These are phyloP conservation scores for Tachyglossus aculeatus DNA, from an alignment of 2,797 vertebrate species.

Conservation along the genomic window DNA sequence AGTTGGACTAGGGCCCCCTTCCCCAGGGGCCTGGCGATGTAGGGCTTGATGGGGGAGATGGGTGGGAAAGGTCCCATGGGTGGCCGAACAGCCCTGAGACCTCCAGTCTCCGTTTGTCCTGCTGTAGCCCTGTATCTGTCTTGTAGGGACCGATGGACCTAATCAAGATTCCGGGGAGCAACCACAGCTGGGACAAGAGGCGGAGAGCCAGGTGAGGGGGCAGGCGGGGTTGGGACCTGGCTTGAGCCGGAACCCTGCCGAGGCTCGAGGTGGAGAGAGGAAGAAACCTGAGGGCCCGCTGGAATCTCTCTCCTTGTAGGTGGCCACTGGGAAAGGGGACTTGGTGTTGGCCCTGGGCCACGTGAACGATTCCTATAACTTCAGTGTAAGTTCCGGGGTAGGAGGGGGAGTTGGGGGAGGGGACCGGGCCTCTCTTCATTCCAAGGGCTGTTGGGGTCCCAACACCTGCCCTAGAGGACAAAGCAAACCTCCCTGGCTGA, in stretches of 20 bases:
- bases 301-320: slow-evolving; percentile 45
- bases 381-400: slow-evolving; percentile 72
- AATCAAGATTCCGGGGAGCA: background rate
- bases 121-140: background rate
- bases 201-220: background rate
- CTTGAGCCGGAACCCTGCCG: background rate
- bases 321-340: background rate
- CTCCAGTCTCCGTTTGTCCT: background rate
- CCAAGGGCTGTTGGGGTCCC: no score
- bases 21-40: fast-evolving
- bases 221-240: background rate
- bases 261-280: background rate
- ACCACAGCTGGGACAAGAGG: background rate
- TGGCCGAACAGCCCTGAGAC: fast-evolving
- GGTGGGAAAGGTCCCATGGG: fast-evolving
- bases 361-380: slow-evolving; percentile 70
- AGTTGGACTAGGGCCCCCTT: background rate
- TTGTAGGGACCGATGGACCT: background rate
- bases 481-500: no score
- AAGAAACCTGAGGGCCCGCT: background rate
- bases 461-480: no score
- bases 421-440: background rate
- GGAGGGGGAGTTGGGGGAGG: no score
- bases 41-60: background rate
- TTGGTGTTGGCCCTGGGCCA: slow-evolving; percentile 64